Percentiles rank a stretch among this genome's conserved stretches.
phyloP scores from a whole-genome alignment of 2,797 vertebrate genomes.

The Myripristis jacobus region DNA sequence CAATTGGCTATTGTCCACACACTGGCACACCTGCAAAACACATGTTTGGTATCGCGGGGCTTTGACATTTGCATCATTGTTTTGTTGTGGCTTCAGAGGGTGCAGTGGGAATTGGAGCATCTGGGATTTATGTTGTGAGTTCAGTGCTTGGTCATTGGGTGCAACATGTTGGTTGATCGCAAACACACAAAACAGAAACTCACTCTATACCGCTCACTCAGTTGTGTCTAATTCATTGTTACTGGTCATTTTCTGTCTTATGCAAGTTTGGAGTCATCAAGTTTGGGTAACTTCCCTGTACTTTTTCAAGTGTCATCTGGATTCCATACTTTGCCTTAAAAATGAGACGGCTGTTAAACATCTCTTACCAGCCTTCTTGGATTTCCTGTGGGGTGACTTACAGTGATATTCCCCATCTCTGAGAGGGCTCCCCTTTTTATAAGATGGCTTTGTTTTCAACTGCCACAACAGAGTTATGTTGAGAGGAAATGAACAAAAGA shows the following conservation, averaged over 20 bases:
- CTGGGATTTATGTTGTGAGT: neutral
- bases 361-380: conserved; percentile 26
- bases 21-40: conserved; percentile 62
- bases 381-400: conserved; percentile 40
- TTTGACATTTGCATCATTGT: conserved; percentile 29
- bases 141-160: neutral
- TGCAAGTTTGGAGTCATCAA: neutral
- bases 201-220: neutral
- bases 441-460: conserved; percentile 27
- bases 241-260: neutral
- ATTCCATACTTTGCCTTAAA: conserved; percentile 33
- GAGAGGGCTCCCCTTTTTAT: conserved; percentile 21
- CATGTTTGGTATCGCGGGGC: conserved; percentile 29
- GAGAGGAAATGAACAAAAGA: conserved; percentile 21
- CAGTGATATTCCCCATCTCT: conserved; percentile 29
- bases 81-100: conserved; percentile 18
- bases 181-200: neutral
- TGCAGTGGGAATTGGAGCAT: neutral
- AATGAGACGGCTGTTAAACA: conserved; percentile 29
- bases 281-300: conserved; percentile 18
- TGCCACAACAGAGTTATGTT: neutral
- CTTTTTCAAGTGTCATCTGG: conserved; percentile 25
- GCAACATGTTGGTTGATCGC: conserved; percentile 2
- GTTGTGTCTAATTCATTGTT: conserved; percentile 6
- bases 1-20: conserved; percentile 63